Percentiles rank a stretch among this genome's conserved stretches.
Evolutionary conservation across 2,113 vertebrate genomes (phyloP).

Genomic region (Carettochelys insculpta): DNA sequence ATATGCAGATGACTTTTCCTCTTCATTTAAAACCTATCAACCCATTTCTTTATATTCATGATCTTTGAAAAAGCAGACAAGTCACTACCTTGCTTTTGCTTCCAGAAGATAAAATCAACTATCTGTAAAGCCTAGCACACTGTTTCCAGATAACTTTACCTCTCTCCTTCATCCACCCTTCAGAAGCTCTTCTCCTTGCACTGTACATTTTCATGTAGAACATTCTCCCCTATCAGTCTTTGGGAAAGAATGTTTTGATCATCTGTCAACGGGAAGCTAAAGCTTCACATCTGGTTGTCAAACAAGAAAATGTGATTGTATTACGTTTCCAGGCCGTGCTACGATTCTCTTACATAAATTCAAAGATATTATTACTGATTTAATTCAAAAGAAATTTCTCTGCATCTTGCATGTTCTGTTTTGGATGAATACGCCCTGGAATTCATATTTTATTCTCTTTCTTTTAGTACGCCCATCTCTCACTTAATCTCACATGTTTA

Average conservation of each 20-base stretch:
- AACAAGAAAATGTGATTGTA: not conserved
- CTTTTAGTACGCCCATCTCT: not conserved
- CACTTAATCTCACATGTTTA: not conserved
- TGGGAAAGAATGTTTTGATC: not conserved
- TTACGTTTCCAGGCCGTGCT: not conserved
- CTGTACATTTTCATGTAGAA: not conserved
- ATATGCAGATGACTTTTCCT: constrained; percentile 28
- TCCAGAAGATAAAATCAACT: not conserved
- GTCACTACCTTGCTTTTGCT: not conserved
- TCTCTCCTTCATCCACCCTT: not conserved
- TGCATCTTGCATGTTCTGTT: not conserved
- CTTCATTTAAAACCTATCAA: constrained; percentile 36
- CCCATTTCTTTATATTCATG: constrained; percentile 9
- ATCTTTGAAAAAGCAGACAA: constrained; percentile 27
- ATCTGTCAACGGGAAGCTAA: not conserved
- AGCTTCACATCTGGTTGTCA: not conserved
- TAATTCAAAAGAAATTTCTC: not conserved
- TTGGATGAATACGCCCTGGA: not conserved
- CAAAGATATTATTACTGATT: not conserved
- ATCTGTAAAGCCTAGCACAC: not conserved
- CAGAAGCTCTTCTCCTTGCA: not conserved
- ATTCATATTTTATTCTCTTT: not conserved
- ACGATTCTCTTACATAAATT: not conserved
- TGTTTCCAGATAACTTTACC: not conserved
- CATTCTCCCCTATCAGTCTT: not conserved